Conservation (phyloP, 2,888 invertebrate genomes). For the Agriopis aurantiaria region DNA sequence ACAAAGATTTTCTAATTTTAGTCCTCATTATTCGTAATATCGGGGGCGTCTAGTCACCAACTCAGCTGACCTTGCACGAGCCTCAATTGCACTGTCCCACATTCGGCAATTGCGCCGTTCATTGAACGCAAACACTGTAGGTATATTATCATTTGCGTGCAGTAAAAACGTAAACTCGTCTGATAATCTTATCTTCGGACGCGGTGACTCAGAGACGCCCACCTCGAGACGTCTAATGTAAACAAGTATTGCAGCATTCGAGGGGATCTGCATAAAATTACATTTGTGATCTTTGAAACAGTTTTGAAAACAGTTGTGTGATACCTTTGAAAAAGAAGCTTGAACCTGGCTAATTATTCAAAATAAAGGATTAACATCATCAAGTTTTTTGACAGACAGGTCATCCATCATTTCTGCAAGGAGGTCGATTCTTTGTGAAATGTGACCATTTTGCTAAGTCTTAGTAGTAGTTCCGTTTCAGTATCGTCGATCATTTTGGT, state of each 20-base stretch:
- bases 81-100: slow-evolving; percentile 57
- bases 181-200: slow-evolving; percentile 55
- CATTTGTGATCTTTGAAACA: slow-evolving; percentile 24
- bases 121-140: slow-evolving; percentile 54
- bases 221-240: slow-evolving; percentile 53
- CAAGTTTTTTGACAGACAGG: too few relatives aligned
- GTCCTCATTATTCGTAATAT: slow-evolving; percentile 33
- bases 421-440: neutral
- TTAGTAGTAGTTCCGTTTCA: neutral
- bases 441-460: neutral
- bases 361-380: neutral
- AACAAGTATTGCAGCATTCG: slow-evolving; percentile 32
- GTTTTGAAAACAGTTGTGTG: slow-evolving; percentile 23
- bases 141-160: slow-evolving; percentile 47
- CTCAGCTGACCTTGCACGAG: slow-evolving; percentile 56
- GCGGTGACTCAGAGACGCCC: slow-evolving; percentile 59
- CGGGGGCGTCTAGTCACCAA: slow-evolving; percentile 45
- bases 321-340: neutral
- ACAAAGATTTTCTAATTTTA: slow-evolving; percentile 40
- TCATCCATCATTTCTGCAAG: neutral
- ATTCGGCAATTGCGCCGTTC: slow-evolving; percentile 50
- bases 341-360: neutral
- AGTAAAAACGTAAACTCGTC: slow-evolving; percentile 48
- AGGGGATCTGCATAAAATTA: slow-evolving; percentile 25
- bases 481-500: neutral